phyloP scores from a whole-genome alignment of 2,797 vertebrate species.

The Crypturellus tataupa region DNA sequence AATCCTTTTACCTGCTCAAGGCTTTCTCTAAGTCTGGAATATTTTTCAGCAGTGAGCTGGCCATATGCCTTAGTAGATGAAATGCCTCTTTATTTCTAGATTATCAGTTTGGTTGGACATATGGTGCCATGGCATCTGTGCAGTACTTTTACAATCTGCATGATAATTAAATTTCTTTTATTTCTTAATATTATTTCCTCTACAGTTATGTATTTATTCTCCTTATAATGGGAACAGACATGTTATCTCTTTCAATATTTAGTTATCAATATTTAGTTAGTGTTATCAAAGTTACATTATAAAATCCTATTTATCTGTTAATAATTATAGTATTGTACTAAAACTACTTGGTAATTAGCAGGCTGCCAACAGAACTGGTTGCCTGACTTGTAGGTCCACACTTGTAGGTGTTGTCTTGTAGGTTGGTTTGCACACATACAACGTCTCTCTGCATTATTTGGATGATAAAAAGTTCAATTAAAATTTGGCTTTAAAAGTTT shows the following conservation, averaged over 20 bases:
- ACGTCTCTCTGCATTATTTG: not conserved
- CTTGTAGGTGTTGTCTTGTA: not conserved
- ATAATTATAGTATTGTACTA: conserved; percentile 48
- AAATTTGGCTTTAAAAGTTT: not conserved
- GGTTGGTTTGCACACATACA: conserved; percentile 1
- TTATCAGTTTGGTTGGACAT: not conserved
- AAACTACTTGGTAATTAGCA: conserved; percentile 65
- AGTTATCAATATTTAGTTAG: too few relatives aligned
- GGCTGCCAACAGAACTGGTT: conserved; percentile 55
- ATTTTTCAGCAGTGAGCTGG: not conserved
- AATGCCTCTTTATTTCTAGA: not conserved
- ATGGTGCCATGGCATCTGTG: not conserved
- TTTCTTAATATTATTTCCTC: not conserved
- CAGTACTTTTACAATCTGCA: not conserved
- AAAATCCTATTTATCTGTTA: conserved; percentile 71
- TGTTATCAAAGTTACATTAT: conserved; percentile 67
- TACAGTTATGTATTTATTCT: not conserved
- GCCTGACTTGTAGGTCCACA: not conserved
- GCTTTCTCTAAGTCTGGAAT: accelerated
- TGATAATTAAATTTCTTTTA: not conserved
- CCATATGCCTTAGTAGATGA: not conserved
- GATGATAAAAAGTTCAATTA: not conserved
- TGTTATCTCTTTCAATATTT: conserved; percentile 70
- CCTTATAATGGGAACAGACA: not conserved
- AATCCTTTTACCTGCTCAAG: not conserved